Conservation (phyloP, 1,140 invertebrate species). For the Lordiphosa stackelbergi region DNA sequence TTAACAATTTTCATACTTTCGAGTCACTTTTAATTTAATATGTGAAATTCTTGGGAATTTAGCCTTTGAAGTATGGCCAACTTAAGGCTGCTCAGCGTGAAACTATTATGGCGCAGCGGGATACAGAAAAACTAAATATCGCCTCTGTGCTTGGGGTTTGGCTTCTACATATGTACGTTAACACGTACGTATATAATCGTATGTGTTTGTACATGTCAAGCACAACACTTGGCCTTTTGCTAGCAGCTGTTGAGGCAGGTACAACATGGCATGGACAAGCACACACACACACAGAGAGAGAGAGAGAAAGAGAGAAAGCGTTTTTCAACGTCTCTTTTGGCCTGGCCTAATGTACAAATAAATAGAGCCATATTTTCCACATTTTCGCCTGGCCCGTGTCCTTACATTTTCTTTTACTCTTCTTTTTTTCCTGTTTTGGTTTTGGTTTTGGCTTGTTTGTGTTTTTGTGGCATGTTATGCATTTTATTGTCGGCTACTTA, state of each 20-base stretch:
- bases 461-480: conserved; percentile 53
- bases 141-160: conserved; percentile 12
- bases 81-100: conserved; percentile 46
- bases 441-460: conserved; percentile 8
- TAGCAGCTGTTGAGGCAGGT: conserved; percentile 60
- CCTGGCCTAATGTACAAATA: conserved; percentile 66
- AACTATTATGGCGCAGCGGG: conserved; percentile 55
- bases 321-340: conserved; percentile 44
- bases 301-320: conserved; percentile 18
- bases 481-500: conserved; percentile 75
- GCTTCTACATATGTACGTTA: not conserved
- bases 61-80: too few relatives aligned
- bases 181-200: conserved; percentile 4
- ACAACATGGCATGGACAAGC: conserved; percentile 31
- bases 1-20: too few relatives aligned
- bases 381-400: conserved; percentile 53
- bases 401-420: conserved; percentile 31
- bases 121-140: conserved; percentile 14
- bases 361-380: conserved; percentile 67
- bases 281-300: conserved; percentile 7
- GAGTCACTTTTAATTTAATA: too few relatives aligned
- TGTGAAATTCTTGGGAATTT: not conserved
- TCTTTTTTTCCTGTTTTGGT: conserved; percentile 15
- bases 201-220: conserved; percentile 60
- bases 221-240: conserved; percentile 72